phyloP scores from a whole-genome alignment of 2,888 invertebrate genomes.

The Stenurella melanura region DNA sequence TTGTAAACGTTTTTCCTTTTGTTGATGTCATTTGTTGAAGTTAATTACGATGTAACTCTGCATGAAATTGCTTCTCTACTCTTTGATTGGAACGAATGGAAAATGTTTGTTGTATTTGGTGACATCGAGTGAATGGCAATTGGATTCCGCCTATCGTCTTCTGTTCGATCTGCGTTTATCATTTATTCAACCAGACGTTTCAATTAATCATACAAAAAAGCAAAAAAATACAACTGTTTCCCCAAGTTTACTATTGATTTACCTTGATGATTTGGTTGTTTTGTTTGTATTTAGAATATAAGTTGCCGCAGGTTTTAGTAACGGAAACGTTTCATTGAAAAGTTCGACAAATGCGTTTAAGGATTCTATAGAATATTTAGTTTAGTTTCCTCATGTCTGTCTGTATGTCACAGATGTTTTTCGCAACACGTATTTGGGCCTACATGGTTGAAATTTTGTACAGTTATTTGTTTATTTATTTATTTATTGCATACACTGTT shows the following conservation, averaged over 20 bases:
- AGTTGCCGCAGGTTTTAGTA: too few species aligned
- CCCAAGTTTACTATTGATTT: slow-evolving; percentile 10
- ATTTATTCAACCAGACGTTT: slow-evolving; percentile 29
- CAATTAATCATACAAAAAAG: slow-evolving; percentile 23
- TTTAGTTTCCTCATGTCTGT: too few species aligned
- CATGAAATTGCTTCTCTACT: slow-evolving; percentile 2
- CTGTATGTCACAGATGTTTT: too few species aligned
- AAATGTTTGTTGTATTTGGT: slow-evolving; percentile 26
- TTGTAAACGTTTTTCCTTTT: not conserved
- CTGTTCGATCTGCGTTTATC: slow-evolving; percentile 26
- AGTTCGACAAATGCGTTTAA: too few species aligned
- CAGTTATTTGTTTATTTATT: too few species aligned
- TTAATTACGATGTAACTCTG: not conserved
- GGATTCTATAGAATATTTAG: too few species aligned
- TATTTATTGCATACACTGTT: too few species aligned
- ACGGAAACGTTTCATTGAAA: too few species aligned
- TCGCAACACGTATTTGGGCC: too few species aligned
- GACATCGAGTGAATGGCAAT: slow-evolving; percentile 19
- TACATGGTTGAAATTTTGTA: too few species aligned
- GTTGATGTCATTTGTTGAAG: not conserved
- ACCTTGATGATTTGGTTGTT: not conserved
- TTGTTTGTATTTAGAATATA: not conserved
- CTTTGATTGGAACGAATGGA: not conserved
- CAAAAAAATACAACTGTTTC: not conserved
- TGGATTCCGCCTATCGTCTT: slow-evolving; percentile 23